Percentiles rank a stretch among this genome's conserved stretches.
phyloP scores from a whole-genome alignment of 1,140 invertebrate species.

The Atta texana region DNA sequence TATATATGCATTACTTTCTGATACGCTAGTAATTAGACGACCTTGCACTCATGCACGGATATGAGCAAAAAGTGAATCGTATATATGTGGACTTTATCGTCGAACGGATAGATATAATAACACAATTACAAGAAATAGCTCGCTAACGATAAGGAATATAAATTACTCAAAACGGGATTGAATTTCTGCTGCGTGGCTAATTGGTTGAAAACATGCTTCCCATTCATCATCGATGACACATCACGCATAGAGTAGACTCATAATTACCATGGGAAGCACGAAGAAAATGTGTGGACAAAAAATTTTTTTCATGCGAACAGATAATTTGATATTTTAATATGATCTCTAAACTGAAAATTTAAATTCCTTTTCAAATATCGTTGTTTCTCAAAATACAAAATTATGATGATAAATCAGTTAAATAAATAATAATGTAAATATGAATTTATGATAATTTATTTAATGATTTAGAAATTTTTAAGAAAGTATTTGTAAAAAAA shows the following conservation, averaged over 20 bases:
- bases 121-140: conserved; percentile 15
- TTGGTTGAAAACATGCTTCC: conserved; percentile 25
- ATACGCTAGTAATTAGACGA: conserved; percentile 24
- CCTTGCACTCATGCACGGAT: conserved; percentile 13
- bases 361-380: not conserved
- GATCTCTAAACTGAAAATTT: not conserved
- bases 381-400: not conserved
- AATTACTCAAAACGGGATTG: conserved; percentile 36
- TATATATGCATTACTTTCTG: not conserved
- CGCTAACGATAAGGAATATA: conserved; percentile 34
- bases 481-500: not conserved
- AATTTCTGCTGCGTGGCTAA: conserved; percentile 19
- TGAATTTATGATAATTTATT: no score
- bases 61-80: conserved; percentile 26
- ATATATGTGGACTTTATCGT: not conserved
- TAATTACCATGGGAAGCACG: conserved; percentile 8
- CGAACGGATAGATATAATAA: conserved; percentile 30
- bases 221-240: conserved; percentile 31
- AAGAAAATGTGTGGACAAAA: not conserved
- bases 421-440: not conserved
- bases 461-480: not conserved
- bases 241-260: conserved; percentile 14
- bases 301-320: conserved; percentile 2
- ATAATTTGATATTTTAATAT: conserved; percentile 12
- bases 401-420: not conserved